These are phyloP conservation scores for Takifugu bimaculatus DNA, from an alignment of 2,113 vertebrate species.

Conservation along the genomic window DNA sequence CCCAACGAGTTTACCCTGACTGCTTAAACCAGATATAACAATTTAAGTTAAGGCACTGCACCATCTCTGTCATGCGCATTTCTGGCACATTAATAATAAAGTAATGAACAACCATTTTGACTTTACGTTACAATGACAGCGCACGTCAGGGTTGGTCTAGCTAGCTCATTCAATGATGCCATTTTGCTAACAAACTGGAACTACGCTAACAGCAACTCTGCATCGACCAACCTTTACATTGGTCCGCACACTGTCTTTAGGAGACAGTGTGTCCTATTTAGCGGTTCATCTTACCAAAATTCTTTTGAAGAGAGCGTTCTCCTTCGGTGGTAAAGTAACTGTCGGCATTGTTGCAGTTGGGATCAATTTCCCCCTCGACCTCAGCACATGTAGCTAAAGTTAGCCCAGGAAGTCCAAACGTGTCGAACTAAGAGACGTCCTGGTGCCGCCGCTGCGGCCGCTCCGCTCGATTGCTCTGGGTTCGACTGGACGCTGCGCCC, in stretches of 20 bases:
- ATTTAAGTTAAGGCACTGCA: neutral
- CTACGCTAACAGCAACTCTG: constrained; percentile 39
- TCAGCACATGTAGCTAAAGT: constrained; percentile 76
- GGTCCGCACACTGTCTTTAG: neutral
- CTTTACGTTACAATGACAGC: constrained; percentile 44
- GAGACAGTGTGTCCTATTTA: neutral
- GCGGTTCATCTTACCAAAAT: constrained; percentile 83
- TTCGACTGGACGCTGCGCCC: constrained; percentile 62
- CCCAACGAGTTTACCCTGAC: neutral
- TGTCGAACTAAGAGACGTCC: constrained; percentile 52
- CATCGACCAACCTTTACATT: neutral
- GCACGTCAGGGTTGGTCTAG: constrained; percentile 45
- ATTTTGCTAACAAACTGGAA: constrained; percentile 50
- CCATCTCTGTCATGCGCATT: neutral
- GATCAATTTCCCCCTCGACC: constrained; percentile 59
- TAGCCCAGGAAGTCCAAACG: constrained; percentile 61
- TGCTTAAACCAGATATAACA: neutral
- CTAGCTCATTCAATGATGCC: constrained; percentile 65
- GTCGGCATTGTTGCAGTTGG: constrained; percentile 85
- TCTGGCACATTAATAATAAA: neutral
- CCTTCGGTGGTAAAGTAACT: constrained; percentile 91
- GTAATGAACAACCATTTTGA: neutral
- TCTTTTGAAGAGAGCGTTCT: constrained; percentile 95
- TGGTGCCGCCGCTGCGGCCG: constrained; percentile 44
- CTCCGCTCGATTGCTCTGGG: constrained; percentile 67